Conservation (phyloP, 2,888 invertebrate species). For the Aphidius colemani region DNA sequence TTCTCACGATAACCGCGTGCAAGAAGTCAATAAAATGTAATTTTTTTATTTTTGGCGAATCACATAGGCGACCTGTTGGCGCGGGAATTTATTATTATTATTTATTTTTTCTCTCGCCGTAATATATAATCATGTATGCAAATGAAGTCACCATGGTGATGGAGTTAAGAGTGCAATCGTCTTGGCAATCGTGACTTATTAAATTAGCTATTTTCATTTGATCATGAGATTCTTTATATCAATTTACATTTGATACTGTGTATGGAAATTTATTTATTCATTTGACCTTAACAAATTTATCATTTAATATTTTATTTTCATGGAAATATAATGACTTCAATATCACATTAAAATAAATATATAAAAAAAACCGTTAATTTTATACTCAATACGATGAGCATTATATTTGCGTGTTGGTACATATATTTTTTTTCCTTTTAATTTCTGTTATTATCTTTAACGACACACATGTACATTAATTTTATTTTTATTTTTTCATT, state of each 20-base stretch:
- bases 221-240: slow-evolving; percentile 43
- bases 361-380: too few species aligned
- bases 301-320: neutral
- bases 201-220: slow-evolving; percentile 55
- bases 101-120: slow-evolving; percentile 37
- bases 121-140: slow-evolving; percentile 59
- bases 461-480: slow-evolving; percentile 7
- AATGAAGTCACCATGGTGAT: slow-evolving; percentile 51
- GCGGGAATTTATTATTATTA: slow-evolving; percentile 41
- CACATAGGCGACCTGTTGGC: slow-evolving; percentile 42
- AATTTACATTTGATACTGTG: slow-evolving; percentile 1
- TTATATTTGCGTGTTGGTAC: too few species aligned
- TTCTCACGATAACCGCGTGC: too few species aligned
- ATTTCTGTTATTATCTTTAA: slow-evolving; percentile 23
- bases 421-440: slow-evolving; percentile 3
- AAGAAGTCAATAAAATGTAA: slow-evolving; percentile 37
- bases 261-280: neutral
- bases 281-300: slow-evolving; percentile 23
- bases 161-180: slow-evolving; percentile 53
- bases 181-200: slow-evolving; percentile 56
- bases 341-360: too few species aligned
- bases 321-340: neutral
- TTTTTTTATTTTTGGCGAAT: slow-evolving; percentile 41
- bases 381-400: too few species aligned
- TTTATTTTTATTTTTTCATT: slow-evolving; percentile 15